Conservation (phyloP, 2,888 invertebrate genomes). For the Bellardia bayeri region DNA sequence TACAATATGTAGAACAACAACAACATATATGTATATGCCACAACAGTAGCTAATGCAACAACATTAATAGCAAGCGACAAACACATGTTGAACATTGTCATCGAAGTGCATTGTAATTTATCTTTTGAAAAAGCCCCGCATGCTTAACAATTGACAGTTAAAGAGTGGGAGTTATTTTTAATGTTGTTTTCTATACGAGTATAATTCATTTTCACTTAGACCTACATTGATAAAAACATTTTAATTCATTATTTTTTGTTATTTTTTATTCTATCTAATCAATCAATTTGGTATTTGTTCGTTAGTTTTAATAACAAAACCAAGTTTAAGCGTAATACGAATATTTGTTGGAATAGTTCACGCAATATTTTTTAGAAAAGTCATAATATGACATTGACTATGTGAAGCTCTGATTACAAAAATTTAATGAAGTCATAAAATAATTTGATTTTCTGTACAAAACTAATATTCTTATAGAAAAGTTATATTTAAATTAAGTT, state of each 20-base stretch:
- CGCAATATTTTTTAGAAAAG: too few species aligned
- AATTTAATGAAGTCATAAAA: too few species aligned
- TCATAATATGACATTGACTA: too few species aligned
- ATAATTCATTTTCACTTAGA: not conserved
- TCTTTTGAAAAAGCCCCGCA: constrained; percentile 40
- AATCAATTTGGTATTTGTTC: not conserved
- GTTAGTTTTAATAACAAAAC: too few species aligned
- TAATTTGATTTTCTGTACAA: too few species aligned
- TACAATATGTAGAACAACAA: constrained; percentile 24
- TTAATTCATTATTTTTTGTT: not conserved
- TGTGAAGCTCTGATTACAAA: too few species aligned
- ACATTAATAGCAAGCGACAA: constrained; percentile 1
- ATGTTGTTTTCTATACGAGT: not conserved
- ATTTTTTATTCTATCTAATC: not conserved
- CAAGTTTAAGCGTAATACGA: too few species aligned
- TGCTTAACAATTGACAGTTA: constrained; percentile 8
- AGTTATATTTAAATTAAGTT: too few species aligned
- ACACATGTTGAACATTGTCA: constrained; percentile 66
- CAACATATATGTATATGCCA: constrained; percentile 33
- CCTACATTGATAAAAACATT: not conserved
- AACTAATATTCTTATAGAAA: too few species aligned
- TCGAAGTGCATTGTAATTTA: constrained; percentile 51
- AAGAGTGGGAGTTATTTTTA: constrained; percentile 62
- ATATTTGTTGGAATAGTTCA: too few species aligned
- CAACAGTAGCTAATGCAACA: constrained; percentile 28